Base-by-base conservation (phyloP, 2,797 vertebrate species). In the Acrocephalus scirpaceus region DNA sequence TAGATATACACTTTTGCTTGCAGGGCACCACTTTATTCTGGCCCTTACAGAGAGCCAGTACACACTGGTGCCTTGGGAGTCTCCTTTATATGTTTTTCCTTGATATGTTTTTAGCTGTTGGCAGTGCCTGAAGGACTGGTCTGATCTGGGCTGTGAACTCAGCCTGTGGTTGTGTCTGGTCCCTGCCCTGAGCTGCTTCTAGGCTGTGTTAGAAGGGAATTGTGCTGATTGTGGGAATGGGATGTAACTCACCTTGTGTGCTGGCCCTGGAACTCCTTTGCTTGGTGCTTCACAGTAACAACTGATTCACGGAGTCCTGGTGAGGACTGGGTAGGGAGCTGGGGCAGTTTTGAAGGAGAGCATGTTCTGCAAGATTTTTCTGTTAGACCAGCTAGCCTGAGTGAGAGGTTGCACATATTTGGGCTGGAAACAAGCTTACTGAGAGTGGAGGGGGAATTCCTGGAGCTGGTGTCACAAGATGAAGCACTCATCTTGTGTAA, bases 131-230 rank as follows among this genome's bases (percentile, higher is more conserved):
- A 67, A 80, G 89, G 70, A 42, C 40, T 40, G 20, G 13, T 25
- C 44, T 71, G 30, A 26, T 7, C 36, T 60, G 89, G 36, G 29
- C 65, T 83, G 13, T 36, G 14, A 51, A 17, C 40, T 66, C 15
- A 4, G 5, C 14, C 9, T 1, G 1, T 47, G 27, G 40, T 2
- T 45, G 23, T 19, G 47, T 27, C 3, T 1, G 1, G 38, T 20
- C 67, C 32, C 58, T 85, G 40, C 30, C 36, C 61, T 2, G 3
- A 32, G 51, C 80, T 70, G 17, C 73, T 76, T 34, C 2, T 7
- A 6, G 45, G 16, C 38, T 73, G 2, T 32, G 42, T 65, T 32
- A 27, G 67, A 29, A 57, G 66, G 67, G 47, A 65, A 14, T 36
- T 12, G 9, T 29, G 9, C 20, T 34, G 79, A 21, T 19, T 1